Evolutionary conservation across 2,113 vertebrate genomes (phyloP).

Genomic region (Pungitius pungitius): DNA sequence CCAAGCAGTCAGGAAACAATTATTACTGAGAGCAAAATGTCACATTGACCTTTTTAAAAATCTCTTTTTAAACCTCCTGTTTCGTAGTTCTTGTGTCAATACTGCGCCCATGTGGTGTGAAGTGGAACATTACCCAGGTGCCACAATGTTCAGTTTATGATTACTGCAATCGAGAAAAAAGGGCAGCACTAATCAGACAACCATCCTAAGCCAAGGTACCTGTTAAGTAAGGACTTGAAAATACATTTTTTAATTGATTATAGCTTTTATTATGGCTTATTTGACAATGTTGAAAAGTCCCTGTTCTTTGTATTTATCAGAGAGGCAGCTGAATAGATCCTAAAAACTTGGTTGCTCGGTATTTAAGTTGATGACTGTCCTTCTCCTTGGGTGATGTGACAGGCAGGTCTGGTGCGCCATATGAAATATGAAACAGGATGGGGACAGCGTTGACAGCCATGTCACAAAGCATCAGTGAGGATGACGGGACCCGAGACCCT

Average conservation of each 20-base stretch:
- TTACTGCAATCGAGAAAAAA: not conserved
- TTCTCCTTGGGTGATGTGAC: constrained; percentile 66
- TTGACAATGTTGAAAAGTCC: not conserved
- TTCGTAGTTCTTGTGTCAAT: constrained; percentile 68
- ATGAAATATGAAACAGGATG: constrained; percentile 81
- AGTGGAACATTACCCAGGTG: constrained; percentile 15
- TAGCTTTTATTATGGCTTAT: not conserved
- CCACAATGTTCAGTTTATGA: not conserved
- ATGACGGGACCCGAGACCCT: constrained; percentile 72
- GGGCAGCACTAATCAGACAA: not conserved
- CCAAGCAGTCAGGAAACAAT: constrained; percentile 36
- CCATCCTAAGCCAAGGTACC: not conserved
- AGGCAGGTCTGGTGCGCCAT: constrained; percentile 68
- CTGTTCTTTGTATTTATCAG: not conserved
- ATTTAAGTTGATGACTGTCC: constrained; percentile 60
- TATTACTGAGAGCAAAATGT: constrained; percentile 33
- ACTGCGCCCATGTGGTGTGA: constrained; percentile 76
- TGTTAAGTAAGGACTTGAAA: not conserved
- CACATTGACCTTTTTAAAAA: constrained; percentile 14
- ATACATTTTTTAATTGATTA: not conserved
- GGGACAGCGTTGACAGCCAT: constrained; percentile 74
- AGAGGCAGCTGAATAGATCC: constrained; percentile 26
- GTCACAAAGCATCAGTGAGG: constrained; percentile 83
- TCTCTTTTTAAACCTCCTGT: not conserved
- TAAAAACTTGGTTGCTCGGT: constrained; percentile 30